Base-by-base conservation (phyloP, 2,888 invertebrate species). In the Pherbina coryleti region DNA sequence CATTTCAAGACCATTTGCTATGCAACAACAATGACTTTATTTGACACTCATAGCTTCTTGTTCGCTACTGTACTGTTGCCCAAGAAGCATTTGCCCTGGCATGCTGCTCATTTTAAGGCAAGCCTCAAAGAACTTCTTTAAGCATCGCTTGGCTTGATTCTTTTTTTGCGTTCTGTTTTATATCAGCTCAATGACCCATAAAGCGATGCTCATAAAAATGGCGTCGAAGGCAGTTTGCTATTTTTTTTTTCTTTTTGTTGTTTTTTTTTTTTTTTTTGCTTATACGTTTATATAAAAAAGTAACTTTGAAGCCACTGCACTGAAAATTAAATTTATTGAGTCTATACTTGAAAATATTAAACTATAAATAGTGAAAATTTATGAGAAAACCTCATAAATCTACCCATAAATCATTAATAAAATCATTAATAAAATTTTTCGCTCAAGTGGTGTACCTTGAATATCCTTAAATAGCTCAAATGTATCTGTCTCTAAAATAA, bases 1-100 rank as follows among this genome's bases (percentile, higher is more conserved):
- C 31, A 69, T 69, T 69, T 69, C 69, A 51, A 69, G 69, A 17
- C 69, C 51, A 69, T 69, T 69, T 69, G 51, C 69, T 34, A 25
- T 17, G 28, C 49, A 8, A 44, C 28, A 17, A 31, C 51, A 25
- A 51, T 69, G 25, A 51, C 51, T 69, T 69, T 69, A 69, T 69
- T 69, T 49, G 25, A 51, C 25, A 31, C 69, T 22, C 28, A 9
- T 8, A 22, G 25, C 9, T 28, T 28, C 14, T 4, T 31, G 64
- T 5, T 4, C 64, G 3, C 3, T 19, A 3, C 57, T 25, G 57
- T 5, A n/a, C 8, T 28, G 19, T 22, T 55, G 5, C 8, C 19
- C 19, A 22, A n/a, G 17, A 37, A 37, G 8, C 22, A 57, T 57
- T 19, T 64, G 64, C 31, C 17, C 28, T 17, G 0, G 9, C 28